Base-by-base conservation (phyloP, 2,888 invertebrate genomes). In the Malthinus seriepunctatus region DNA sequence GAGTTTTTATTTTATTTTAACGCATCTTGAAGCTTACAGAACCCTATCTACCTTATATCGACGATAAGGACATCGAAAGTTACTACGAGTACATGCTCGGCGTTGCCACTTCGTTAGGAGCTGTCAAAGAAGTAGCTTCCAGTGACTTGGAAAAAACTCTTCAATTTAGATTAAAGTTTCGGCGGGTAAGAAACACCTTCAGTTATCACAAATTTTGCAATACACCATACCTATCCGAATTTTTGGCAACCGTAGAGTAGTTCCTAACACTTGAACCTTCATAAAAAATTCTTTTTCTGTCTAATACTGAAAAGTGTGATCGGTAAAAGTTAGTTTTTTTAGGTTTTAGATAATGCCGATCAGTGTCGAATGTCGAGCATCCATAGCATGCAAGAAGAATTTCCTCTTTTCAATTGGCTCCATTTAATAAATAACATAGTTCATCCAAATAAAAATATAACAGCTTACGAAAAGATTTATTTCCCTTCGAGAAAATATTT, bases 401-500 rank as follows among this genome's bases (percentile, higher is more conserved):
- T 47, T 31, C 55, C 55, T 1, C 11, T 51, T 14, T 8, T 60
- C 31, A 55, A 60, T 32, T 60, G 60, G 60, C 23, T 39, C 8
- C 23, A 12, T 11, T 48, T 55, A 9, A 51, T 60, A 14, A 55
- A 60, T 14, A 60, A 48, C 15, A 47, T 60, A 8, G 14, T 51
- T 8, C 14, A 55, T 32, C 55, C 60, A 12, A 51, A 60, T 12
- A 51, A 60, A 48, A 31, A 55, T 8, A 10, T 51, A 7, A 31
- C 46, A 5, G 47, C 32, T n/a, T 31, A 51, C 23, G 45, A 51
- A 9, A 38, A 47, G 8, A 39, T 60, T 8, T 60, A 60, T 32
- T 42, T 55, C 37, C 55, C 60, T 8, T 60, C 60, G 2, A 32
- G 23, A 9, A 54, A 51, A 37, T 60, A 60, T 32, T 38, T 60